Conservation (phyloP, 2,113 vertebrate genomes). For the Coptodon rendalli region DNA sequence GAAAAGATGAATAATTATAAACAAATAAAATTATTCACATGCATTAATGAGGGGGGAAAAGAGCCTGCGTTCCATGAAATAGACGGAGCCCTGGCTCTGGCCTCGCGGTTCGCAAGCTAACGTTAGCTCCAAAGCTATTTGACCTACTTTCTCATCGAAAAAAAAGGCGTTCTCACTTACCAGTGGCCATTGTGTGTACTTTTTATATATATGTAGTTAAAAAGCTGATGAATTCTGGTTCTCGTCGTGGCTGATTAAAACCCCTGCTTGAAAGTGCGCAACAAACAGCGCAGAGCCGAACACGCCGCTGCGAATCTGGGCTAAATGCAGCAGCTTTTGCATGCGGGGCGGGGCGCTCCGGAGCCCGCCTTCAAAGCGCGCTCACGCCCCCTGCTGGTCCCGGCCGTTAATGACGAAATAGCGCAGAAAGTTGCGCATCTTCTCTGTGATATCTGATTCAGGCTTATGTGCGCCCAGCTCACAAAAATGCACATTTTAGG, state of each 20-base stretch:
- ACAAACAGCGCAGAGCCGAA: not conserved
- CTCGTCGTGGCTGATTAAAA: conserved; percentile 40
- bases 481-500: not conserved
- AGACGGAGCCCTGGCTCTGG: conserved; percentile 17
- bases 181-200: conserved; percentile 67
- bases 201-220: not conserved
- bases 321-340: not conserved
- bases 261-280: not conserved
- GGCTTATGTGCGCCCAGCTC: not conserved
- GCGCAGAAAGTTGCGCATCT: not conserved
- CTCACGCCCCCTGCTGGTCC: conserved; percentile 12
- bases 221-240: conserved; percentile 23
- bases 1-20: not conserved
- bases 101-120: conserved; percentile 33
- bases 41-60: rapidly evolving
- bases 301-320: conserved; percentile 53
- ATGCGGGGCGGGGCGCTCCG: not conserved
- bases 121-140: not conserved
- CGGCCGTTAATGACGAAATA: not conserved
- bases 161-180: conserved; percentile 29
- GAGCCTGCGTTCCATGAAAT: not conserved
- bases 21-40: not conserved
- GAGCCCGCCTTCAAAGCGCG: rapidly evolving
- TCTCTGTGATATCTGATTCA: not conserved
- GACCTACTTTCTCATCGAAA: not conserved